Conservation (phyloP, 2,888 invertebrate genomes). For the Dasysyrphus tricinctus region DNA sequence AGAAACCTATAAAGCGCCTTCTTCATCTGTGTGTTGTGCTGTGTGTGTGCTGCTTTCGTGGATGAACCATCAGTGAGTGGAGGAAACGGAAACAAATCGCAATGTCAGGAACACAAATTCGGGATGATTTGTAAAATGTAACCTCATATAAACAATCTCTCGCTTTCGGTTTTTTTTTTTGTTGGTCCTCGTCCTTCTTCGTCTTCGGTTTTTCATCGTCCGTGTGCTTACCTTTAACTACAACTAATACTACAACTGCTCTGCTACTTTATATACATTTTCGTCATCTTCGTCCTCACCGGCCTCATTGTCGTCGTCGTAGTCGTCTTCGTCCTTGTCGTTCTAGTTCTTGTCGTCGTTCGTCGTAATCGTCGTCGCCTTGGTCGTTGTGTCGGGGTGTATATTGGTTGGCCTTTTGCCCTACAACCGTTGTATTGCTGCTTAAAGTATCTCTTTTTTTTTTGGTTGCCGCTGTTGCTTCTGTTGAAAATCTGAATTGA, state of each 20-base stretch:
- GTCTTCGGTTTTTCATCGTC: conserved; percentile 12
- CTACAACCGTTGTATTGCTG: conserved; percentile 2
- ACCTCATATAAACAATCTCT: conserved; percentile 45
- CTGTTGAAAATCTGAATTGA: background rate
- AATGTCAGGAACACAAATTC: conserved; percentile 60
- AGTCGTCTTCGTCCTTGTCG: background rate
- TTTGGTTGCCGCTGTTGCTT: conserved; percentile 49
- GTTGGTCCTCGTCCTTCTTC: conserved; percentile 11
- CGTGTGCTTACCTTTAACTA: conserved; percentile 10
- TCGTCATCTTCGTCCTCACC: background rate
- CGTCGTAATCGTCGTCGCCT: background rate
- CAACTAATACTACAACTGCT: background rate
- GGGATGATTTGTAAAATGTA: conserved; percentile 61
- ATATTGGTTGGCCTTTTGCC: conserved; percentile 25
- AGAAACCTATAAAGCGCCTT: conserved; percentile 45
- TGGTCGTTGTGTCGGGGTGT: conserved; percentile 9
- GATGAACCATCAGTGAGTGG: background rate
- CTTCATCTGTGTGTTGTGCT: too few species aligned
- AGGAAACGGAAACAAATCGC: conserved; percentile 53
- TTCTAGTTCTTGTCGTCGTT: background rate
- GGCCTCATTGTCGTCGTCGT: background rate
- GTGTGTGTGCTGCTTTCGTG: background rate
- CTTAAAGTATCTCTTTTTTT: conserved; percentile 23
- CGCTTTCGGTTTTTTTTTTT: conserved; percentile 26
- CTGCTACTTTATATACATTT: background rate